Base-by-base conservation (phyloP, 1,140 invertebrate species). In the Cardiocondyla obscurior region DNA sequence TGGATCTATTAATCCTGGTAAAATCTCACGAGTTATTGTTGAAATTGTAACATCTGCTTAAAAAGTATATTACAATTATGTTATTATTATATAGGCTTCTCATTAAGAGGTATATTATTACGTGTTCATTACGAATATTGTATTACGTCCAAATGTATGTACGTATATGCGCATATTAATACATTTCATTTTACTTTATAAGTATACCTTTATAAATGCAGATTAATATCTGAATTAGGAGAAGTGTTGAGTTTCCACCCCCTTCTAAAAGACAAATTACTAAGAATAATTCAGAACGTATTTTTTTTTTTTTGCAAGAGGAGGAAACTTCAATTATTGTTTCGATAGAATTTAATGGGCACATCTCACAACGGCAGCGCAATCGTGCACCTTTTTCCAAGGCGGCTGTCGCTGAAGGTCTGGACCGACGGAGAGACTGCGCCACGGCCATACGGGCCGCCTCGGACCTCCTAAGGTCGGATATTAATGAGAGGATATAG, bases 401-500 rank as follows among this genome's bases (percentile, higher is more conserved):
- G 39, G 39, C 22, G 62, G 69, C 33, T 79, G 74, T 79, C 74
- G 25, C 46, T 53, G 62, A 46, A 42, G 22, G 39, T 55, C 22
- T 55, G 74, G 8, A 76, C 19, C 44, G 62, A 79, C 62, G 55
- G 62, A 79, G 62, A 67, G 33, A 12, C 62, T 51, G 33, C 73
- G 28, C 39, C 72, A 62, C 55, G 57, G 57, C 28, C 42, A 39
- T 49, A 51, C 36, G n/a, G 49, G 19, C 30, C 76, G 46, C 60
- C 36, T 74, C 44, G 76, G 82, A 77, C 74, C 82, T 82, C 70
- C 70, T 74, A 74, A 84, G 77, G 77, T 81, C 79, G 84, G 69
- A 88, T 88, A 88, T 88, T 88, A 88, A 88, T 88, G 87, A 88
- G 86, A 88, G 84, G 82, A 88, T 84, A 82, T 82, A 87, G 85